These are phyloP conservation scores for Romanogobio albipinnatus DNA, from an alignment of 2,113 vertebrate species.

Conservation along the genomic window DNA sequence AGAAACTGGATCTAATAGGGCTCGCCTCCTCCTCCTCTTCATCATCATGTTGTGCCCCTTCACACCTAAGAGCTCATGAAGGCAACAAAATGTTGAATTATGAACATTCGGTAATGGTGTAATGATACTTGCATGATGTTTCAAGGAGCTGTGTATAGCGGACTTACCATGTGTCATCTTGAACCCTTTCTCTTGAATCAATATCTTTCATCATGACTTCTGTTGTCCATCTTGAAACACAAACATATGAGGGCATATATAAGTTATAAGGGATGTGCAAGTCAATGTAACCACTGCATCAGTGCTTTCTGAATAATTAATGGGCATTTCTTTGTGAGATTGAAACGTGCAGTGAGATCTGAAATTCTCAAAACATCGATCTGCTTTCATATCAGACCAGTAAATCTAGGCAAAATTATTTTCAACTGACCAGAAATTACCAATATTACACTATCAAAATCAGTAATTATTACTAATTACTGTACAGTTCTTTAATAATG, in stretches of 20 bases:
- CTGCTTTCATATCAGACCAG: neutral
- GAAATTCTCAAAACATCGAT: neutral
- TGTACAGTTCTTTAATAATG: neutral
- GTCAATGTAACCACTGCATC: slow-evolving; percentile 14
- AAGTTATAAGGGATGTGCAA: neutral
- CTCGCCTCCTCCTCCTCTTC: slow-evolving; percentile 61
- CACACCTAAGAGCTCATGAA: slow-evolving; percentile 61
- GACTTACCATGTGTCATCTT: slow-evolving; percentile 73
- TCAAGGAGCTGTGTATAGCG: neutral
- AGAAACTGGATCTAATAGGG: slow-evolving; percentile 78
- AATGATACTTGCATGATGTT: neutral
- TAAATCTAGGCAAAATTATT: neutral
- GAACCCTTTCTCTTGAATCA: slow-evolving; percentile 65
- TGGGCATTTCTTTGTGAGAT: neutral
- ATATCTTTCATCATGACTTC: slow-evolving; percentile 73
- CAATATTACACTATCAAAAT: neutral
- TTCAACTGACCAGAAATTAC: neutral
- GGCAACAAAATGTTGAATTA: neutral
- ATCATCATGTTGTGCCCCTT: slow-evolving; percentile 62
- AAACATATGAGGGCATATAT: neutral
- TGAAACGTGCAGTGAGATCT: neutral
- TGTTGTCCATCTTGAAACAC: slow-evolving; percentile 68
- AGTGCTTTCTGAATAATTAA: slow-evolving; percentile 4
- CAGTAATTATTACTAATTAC: neutral
- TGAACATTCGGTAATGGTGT: neutral